phyloP scores from a whole-genome alignment of 53 echinoderm and acorn worm genomes.

The Astropecten irregularis region DNA sequence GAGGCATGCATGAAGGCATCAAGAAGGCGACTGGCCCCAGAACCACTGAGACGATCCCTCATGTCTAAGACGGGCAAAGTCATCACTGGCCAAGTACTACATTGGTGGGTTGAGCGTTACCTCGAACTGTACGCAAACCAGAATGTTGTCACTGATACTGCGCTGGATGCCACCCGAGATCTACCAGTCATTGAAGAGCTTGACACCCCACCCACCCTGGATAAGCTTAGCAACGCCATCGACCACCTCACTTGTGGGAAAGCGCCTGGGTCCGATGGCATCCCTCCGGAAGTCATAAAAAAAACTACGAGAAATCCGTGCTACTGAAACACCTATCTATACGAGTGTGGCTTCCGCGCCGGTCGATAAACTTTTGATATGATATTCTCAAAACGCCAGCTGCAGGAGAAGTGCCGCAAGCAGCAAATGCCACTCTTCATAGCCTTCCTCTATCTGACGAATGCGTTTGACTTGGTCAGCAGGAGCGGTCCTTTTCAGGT shows the following conservation, averaged over 20 bases:
- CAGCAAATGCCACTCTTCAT: constrained; percentile 14
- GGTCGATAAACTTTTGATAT: background rate
- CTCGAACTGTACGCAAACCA: background rate
- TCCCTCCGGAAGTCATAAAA: constrained; percentile 23
- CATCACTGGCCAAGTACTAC: no score
- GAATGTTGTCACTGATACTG: background rate
- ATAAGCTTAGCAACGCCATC: background rate
- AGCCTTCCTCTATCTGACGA: constrained; percentile 35
- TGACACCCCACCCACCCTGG: constrained; percentile 8
- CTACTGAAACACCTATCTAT: no score
- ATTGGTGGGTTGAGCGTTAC: no score
- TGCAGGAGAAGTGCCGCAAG: background rate
- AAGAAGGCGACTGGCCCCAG: no score
- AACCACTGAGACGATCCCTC: background rate
- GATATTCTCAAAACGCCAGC: background rate
- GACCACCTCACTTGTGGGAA: background rate
- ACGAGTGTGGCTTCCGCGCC: constrained; percentile 10
- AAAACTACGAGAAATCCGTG: no score
- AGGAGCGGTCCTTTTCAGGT: constrained; percentile 34
- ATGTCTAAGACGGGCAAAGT: background rate
- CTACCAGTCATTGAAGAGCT: constrained; percentile 34
- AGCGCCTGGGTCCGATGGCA: constrained; percentile 2
- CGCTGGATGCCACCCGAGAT: background rate
- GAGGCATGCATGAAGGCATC: no score
- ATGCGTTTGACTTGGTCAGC: constrained; percentile 54